Base-by-base conservation (phyloP, 2,888 invertebrate genomes). In the Chrysolina oricalcia region DNA sequence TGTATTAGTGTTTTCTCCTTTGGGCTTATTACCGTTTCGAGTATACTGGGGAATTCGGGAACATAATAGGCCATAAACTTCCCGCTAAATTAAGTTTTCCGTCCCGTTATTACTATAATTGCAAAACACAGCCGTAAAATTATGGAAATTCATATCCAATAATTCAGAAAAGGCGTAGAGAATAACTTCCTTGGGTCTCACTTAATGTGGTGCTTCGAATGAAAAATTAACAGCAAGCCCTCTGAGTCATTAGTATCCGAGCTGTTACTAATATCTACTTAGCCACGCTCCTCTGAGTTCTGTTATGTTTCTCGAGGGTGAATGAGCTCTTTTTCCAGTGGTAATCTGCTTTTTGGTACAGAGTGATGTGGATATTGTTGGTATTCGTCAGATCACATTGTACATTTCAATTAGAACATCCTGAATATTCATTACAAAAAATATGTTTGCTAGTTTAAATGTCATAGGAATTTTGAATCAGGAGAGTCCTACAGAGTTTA, bases 171-270 rank as follows among this genome's bases (percentile, higher is more conserved):
- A 70, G 70, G 70, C 69, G 59, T 10, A 53, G 73, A 43, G 53
- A 71, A 72, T 66, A 76, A 76, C 76, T 76, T 73, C 66, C 65
- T 76, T 46, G 73, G 73, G 76, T 65, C 73, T 64, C 19, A 76
- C 70, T 76, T 73, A 76, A 76, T 76, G 73, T 53, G 73, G 72
- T 73, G 70, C 69, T 50, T 63, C 64, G 59, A 68, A 72, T 72
- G 68, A 76, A 76, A 73, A 76, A 76, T 76, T 76, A 76, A 73
- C 76, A 73, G 69, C 65, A 23, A 72, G 70, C 19, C 62, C 64
- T 65, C 62, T 76, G 73, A 76, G 62, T 53, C 66, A 73, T 70
- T 70, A 70, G 73, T 70, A 62, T 65, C 48, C 69, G 69, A 73
- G 76, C 73, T 76, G 76, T 70, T 72, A 70, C 70, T 70, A 68